Evolutionary conservation across 2,888 invertebrate species (phyloP), one percentile per base, ranked within the genome.

Genomic region (Amorpha juglandis): DNA sequence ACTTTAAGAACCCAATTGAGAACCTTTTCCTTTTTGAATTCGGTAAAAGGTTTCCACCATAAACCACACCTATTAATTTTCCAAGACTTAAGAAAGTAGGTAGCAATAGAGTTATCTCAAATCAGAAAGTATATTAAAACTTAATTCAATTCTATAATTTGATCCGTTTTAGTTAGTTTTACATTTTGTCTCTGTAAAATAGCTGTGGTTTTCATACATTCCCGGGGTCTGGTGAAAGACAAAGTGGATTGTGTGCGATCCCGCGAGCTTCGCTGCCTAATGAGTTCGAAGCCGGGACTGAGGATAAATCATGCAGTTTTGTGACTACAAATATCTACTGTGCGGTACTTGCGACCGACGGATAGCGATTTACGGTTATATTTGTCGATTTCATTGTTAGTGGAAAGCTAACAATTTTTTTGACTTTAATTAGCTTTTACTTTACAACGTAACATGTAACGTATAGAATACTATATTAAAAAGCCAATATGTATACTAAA

Each of bases 301-400:
- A 73, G 78, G 79, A 89, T 89, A 89, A 87, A 89, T 89, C 87
- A 86, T 83, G 78, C 80, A 83, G 81, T 84, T 87, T 86, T 83
- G 81, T 80, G 80, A 82, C 82, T 82, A 79, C 70, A 74, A 82
- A 81, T 79, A 79, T 76, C 75, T 70, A 51, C 14, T 19, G 7
- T 14, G 16, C 63, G 74, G 76, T 38, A 8, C 68, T 79, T 81
- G 75, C 33, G 19, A 73, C 6, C 14, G 67, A 71, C 42, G 55
- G n/a, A 6, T 14, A 67, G 69, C 66, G 66, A 62, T 65, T 68
- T 63, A 16, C 33, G 12, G 12, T 11, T 9, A 45, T 6, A 48
- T 11, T 33, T 55, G 6, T 42, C 8, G n/a, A n/a, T n/a, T n/a
- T n/a, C n/a, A n/a, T n/a, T n/a, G n/a, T n/a, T n/a, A n/a, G n/a